phyloP scores from a whole-genome alignment of 1,140 invertebrate species.

The Drosophila pectinifera region DNA sequence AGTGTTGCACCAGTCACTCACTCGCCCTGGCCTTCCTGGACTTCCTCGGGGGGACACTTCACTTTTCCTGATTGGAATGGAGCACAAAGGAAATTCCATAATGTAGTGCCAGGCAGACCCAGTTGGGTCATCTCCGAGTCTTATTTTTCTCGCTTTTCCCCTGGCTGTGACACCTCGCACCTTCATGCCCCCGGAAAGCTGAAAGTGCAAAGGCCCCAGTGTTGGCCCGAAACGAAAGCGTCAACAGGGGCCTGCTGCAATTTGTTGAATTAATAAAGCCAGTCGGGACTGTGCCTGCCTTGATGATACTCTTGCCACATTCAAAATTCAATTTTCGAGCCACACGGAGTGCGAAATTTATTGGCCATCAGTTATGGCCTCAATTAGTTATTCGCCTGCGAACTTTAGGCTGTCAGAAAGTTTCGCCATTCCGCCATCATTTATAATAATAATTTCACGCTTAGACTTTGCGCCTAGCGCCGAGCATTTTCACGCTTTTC shows the following conservation, averaged over 20 bases:
- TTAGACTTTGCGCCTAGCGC: background rate
- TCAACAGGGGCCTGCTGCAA: too few species aligned
- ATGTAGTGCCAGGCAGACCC: constrained; percentile 31
- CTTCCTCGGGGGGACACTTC: constrained; percentile 33
- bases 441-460: constrained; percentile 24
- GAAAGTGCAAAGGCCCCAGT: constrained; percentile 12
- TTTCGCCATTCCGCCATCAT: constrained; percentile 14
- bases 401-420: constrained; percentile 25
- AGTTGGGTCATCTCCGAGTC: constrained; percentile 20
- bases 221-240: too few species aligned
- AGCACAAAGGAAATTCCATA: constrained; percentile 52
- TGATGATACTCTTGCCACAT: too few species aligned
- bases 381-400: constrained; percentile 16
- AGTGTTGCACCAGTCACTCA: constrained; percentile 50
- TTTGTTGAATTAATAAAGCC: constrained; percentile 25
- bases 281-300: too few species aligned
- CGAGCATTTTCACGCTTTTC: constrained; percentile 5
- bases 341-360: too few species aligned
- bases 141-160: constrained; percentile 5
- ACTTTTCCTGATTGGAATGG: constrained; percentile 49
- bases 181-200: background rate
- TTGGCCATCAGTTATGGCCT: constrained; percentile 17
- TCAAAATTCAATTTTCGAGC: constrained; percentile 3
- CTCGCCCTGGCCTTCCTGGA: background rate
- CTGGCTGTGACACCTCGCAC: constrained; percentile 32